Conservation (phyloP, 2,888 invertebrate genomes). For the Tupiocoris notatus region DNA sequence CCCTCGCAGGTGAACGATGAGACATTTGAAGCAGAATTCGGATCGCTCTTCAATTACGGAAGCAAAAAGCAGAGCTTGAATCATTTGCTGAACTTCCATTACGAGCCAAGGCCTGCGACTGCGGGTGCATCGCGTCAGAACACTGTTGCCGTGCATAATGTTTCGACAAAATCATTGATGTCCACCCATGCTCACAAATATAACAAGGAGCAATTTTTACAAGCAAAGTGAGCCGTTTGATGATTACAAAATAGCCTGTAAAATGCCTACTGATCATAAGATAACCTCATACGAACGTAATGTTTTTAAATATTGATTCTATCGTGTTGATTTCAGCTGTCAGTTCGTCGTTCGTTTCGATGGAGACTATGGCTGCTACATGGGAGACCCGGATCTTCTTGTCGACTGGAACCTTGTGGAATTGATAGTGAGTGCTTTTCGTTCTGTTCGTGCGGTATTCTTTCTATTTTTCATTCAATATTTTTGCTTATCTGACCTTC, state of each 20-base stretch:
- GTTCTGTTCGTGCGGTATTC: too few relatives aligned
- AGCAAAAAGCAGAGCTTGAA: constrained; percentile 90
- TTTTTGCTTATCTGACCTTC: background rate
- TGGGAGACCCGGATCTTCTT: constrained; percentile 80
- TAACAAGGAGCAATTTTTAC: constrained; percentile 90
- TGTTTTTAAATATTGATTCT: background rate
- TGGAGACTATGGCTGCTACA: constrained; percentile 74
- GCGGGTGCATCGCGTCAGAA: constrained; percentile 4
- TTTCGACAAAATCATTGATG: constrained; percentile 54
- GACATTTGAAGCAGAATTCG: constrained; percentile 68
- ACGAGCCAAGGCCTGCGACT: constrained; percentile 62
- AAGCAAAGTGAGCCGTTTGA: constrained; percentile 75
- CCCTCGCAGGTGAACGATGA: constrained; percentile 56
- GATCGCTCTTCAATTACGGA: constrained; percentile 78
- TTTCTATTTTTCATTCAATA: too few relatives aligned
- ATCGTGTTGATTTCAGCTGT: constrained; percentile 63
- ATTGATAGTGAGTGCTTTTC: constrained; percentile 73
- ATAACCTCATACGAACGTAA: background rate
- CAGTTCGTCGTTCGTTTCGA: constrained; percentile 88
- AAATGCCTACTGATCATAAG: too few relatives aligned
- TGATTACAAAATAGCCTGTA: background rate
- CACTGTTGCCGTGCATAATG: constrained; percentile 44
- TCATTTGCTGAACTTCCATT: constrained; percentile 91
- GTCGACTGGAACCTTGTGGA: constrained; percentile 91
- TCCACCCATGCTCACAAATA: constrained; percentile 67